Evolutionary conservation across 1,140 invertebrate species (phyloP), one percentile per base, ranked within the genome.

Genomic region (Aphaenogaster ashmeadi): DNA sequence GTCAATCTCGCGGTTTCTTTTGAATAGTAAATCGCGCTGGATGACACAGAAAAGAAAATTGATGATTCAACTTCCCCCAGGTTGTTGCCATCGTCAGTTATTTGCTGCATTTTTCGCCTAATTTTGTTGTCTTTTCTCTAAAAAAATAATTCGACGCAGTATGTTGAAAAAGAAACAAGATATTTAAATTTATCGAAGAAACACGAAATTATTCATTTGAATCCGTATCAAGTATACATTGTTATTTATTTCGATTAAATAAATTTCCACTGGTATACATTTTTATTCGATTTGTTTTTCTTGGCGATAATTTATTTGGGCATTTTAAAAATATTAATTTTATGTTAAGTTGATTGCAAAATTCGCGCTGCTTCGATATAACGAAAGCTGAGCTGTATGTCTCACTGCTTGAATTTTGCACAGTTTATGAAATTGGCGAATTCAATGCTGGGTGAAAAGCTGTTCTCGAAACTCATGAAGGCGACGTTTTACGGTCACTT

Each of bases 401-500:
- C 47, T 15, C 52, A 83, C 21, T 11, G 21, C 9, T 83, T 62
- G 60, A 58, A 75, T 88, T 91, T 52, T 81, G 95, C 96, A 88
- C 96, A 99, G 99, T 93, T 99, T 41, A 98, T 99, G 97, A 98
- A 98, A 96, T 87, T 98, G 15, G 96, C 97, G 15, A 97, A 98
- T 88, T 96, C 96, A 87, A 74, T 99, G n/a, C 94, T 99, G 54
- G 99, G 99, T 3, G 97, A 98, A 90, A 96, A 94, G 86, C 93
- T 99, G 9, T 99, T 99, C 95, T 97, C 97, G 21, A 91, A 95
- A n/a, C 88, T 99, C 56, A 99, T 99, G 98, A 99, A 99, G 95
- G 96, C 96, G 2, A 99, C 99, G 27, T 99, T 99, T 96, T 99
- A 99, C 95, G 99, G 99, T 13, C 99, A 99, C 95, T 99, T 99